phyloP scores from a whole-genome alignment of 2,113 vertebrate genomes.

The Coracopsis vasa region DNA sequence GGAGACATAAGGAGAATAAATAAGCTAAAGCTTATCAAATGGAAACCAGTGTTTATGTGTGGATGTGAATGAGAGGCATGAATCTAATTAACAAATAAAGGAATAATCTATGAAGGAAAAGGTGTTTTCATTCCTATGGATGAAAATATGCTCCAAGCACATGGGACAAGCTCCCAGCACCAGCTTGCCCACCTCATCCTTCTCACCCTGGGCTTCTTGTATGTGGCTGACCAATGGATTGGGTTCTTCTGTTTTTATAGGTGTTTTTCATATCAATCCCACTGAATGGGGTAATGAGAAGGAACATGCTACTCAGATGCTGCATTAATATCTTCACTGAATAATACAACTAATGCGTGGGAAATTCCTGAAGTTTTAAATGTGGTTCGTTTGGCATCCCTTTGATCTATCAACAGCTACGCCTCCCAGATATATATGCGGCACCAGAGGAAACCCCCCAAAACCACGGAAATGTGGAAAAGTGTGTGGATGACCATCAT shows the following conservation, averaged over 20 bases:
- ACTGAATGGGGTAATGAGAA: not conserved
- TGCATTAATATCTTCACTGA: not conserved
- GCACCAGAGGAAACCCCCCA: not conserved
- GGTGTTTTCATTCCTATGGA: not conserved
- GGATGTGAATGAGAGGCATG: not conserved
- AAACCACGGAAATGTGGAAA: not conserved
- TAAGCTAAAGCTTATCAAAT: not conserved
- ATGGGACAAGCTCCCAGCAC: not conserved
- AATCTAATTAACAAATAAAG: not conserved
- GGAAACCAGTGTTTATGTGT: not conserved
- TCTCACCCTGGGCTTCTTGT: not conserved
- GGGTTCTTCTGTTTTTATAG: not conserved
- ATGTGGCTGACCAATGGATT: not conserved
- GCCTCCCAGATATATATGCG: not conserved
- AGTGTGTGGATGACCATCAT: accelerated
- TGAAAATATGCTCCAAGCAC: not conserved
- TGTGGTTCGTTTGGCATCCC: not conserved
- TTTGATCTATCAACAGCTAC: not conserved
- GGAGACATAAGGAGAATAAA: not conserved
- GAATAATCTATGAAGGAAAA: not conserved
- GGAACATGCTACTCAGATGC: not conserved
- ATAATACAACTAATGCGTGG: not conserved
- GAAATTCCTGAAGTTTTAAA: not conserved
- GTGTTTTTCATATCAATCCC: not conserved
- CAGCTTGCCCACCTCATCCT: not conserved